A percentile compares a stretch with the other conserved stretches of the same genome.
Conservation (phyloP, 2,113 vertebrate species). For the Plotosus lineatus region DNA sequence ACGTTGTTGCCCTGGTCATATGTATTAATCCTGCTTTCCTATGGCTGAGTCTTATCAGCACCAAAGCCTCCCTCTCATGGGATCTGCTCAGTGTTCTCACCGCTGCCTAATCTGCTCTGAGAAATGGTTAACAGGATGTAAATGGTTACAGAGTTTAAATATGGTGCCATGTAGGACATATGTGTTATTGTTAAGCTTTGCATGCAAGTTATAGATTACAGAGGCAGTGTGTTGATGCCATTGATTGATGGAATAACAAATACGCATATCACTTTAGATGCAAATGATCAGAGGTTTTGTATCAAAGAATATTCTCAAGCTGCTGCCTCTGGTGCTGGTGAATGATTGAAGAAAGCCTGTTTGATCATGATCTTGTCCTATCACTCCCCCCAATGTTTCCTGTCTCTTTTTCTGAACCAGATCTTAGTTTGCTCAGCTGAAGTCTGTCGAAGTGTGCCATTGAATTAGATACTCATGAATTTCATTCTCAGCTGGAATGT, state of each 20-base stretch:
- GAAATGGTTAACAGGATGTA: constrained; percentile 82
- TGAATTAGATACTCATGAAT: constrained; percentile 3
- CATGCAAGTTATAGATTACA: constrained; percentile 74
- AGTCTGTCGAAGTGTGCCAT: constrained; percentile 19
- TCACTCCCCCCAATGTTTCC: constrained; percentile 48
- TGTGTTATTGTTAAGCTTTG: constrained; percentile 73
- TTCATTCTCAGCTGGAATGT: neutral
- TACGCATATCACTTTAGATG: constrained; percentile 77
- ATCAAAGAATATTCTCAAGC: constrained; percentile 53
- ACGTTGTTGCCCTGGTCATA: constrained; percentile 73
- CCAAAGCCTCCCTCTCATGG: constrained; percentile 78
- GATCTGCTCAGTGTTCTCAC: constrained; percentile 72
- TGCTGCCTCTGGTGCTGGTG: constrained; percentile 52
- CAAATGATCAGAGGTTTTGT: constrained; percentile 70
- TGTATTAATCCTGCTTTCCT: constrained; percentile 78
- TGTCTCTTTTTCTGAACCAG: constrained; percentile 19
- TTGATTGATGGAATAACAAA: constrained; percentile 78
- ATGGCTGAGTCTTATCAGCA: constrained; percentile 77
- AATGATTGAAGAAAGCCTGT: constrained; percentile 63
- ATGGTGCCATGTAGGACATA: constrained; percentile 76
- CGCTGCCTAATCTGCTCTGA: constrained; percentile 74
- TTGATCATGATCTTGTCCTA: constrained; percentile 59
- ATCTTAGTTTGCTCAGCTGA: constrained; percentile 38
- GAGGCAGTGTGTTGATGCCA: constrained; percentile 66
- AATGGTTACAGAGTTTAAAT: constrained; percentile 77